Evolutionary conservation across 2,888 invertebrate genomes (phyloP).

Genomic region (Coleophora deauratella): DNA sequence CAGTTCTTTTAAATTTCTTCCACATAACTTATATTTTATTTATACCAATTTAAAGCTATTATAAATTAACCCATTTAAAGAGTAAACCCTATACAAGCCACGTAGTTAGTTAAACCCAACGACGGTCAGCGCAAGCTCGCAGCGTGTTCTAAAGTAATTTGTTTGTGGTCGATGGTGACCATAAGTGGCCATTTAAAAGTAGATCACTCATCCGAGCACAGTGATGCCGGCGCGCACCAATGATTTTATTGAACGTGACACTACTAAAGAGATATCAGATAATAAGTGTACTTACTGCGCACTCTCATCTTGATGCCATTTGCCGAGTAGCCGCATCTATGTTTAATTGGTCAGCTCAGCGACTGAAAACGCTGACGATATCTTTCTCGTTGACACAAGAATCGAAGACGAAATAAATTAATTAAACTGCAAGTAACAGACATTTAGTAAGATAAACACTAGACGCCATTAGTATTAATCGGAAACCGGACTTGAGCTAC

Average conservation of each 20-base stretch:
- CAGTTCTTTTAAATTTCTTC: too few species aligned
- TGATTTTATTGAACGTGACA: conserved; percentile 58
- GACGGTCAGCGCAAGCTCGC: conserved; percentile 19
- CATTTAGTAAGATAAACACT: conserved; percentile 13
- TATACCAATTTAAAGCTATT: too few species aligned
- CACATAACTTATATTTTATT: too few species aligned
- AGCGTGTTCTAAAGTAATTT: conserved; percentile 42
- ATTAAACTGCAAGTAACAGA: conserved; percentile 12
- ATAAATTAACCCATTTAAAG: too few species aligned
- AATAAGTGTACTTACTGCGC: conserved; percentile 41
- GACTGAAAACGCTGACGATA: conserved; percentile 22
- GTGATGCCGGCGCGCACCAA: conserved; percentile 30
- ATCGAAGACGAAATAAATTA: conserved; percentile 13
- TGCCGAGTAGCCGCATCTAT: conserved; percentile 38
- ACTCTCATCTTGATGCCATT: conserved; percentile 51
- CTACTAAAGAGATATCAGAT: conserved; percentile 57
- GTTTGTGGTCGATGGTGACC: conserved; percentile 48
- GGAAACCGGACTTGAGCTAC: conserved; percentile 1
- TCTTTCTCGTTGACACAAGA: conserved; percentile 22
- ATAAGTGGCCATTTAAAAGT: conserved; percentile 53
- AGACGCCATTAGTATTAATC: conserved; percentile 11
- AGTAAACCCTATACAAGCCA: conserved; percentile 22
- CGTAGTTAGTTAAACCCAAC: conserved; percentile 30
- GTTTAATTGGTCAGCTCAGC: conserved; percentile 48
- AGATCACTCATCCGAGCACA: conserved; percentile 43